Evolutionary conservation across 1,140 invertebrate genomes (phyloP), one percentile per base, ranked within the genome.

Genomic region (Drosophila arawakana): DNA sequence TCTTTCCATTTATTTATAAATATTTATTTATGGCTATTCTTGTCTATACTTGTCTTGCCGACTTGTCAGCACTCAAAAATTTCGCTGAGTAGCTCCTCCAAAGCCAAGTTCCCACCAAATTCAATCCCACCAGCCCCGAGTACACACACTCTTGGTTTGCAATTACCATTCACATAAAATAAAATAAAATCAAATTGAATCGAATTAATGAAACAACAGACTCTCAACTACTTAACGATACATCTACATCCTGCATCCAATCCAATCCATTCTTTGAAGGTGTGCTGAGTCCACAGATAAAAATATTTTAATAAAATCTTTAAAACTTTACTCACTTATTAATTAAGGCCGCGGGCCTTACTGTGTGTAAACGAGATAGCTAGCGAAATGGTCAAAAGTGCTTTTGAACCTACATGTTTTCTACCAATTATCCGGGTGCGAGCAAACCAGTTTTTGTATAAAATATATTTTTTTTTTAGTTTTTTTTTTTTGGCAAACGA

Each of bases 401-500:
- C 1, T 73, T 43, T 47, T 34, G 13, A 34, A 63, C 39, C 59
- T 39, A 70, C 15, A 13, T 46, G 58, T 25, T 58, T 52, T 41
- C 18, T 62, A 34, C 50, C 66, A 70, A 70, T 75, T 71, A 75
- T 75, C 73, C 73, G 73, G 73, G 70, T 74, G 68, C 68, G 55
- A 54, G 13, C 54, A 75, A 75, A 71, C 73, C 73, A 71, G 73
- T 75, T 75, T 75, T 68, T 58, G 54, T 55, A 9, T 49, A 30
- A 44, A 54, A 65, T 68, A 35, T 3, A 11, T 57, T 54, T 49
- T 62, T 52, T 57, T 15, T 34, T 18, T 58, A 9, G 25, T 3
- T 46, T 44, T 25, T 73, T 3, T 46, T 44, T 25, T 73, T 70
- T 74, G 62, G 66, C 50, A 58, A 70, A 58, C 66, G 41, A 54